Conservation (phyloP, 2,797 vertebrate genomes). For the Hozukius guyotensis region DNA sequence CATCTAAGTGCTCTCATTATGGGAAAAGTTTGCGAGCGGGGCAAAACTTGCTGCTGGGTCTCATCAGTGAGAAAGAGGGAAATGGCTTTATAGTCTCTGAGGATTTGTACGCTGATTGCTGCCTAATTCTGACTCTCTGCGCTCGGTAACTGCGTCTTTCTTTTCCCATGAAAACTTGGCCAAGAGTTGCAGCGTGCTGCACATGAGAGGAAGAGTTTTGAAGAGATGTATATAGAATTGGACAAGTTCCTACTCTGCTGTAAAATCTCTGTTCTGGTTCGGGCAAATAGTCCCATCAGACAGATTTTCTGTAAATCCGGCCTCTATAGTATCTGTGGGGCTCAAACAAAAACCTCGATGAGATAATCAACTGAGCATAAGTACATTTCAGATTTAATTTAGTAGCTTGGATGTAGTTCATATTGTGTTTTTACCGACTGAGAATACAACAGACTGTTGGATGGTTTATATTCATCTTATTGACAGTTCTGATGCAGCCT, state of each 20-base stretch:
- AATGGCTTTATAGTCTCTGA: slow-evolving; percentile 75
- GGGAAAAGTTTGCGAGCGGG: slow-evolving; percentile 65
- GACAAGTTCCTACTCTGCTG: slow-evolving; percentile 56
- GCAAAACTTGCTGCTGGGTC: slow-evolving; percentile 72
- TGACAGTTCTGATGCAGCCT: background rate
- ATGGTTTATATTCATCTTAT: background rate
- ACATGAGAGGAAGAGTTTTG: slow-evolving; percentile 43
- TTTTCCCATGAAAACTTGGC: slow-evolving; percentile 82
- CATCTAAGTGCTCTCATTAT: slow-evolving; percentile 63
- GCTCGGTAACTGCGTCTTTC: slow-evolving; percentile 50
- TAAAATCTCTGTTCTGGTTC: slow-evolving; percentile 29
- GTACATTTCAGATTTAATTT: slow-evolving; percentile 1
- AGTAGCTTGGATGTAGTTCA: background rate
- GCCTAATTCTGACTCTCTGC: slow-evolving; percentile 70
- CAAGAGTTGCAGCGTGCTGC: slow-evolving; percentile 16
- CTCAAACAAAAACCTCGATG: slow-evolving; percentile 6
- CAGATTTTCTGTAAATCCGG: slow-evolving; percentile 14
- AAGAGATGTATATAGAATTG: slow-evolving; percentile 55
- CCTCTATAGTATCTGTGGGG: background rate
- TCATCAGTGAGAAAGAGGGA: slow-evolving; percentile 75
- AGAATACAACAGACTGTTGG: background rate
- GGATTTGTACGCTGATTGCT: slow-evolving; percentile 81
- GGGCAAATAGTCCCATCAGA: slow-evolving; percentile 37
- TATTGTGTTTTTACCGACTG: background rate
- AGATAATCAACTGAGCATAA: background rate